Base-by-base conservation (phyloP, 2,797 vertebrate species). In the Pyrocephalus nanus region DNA sequence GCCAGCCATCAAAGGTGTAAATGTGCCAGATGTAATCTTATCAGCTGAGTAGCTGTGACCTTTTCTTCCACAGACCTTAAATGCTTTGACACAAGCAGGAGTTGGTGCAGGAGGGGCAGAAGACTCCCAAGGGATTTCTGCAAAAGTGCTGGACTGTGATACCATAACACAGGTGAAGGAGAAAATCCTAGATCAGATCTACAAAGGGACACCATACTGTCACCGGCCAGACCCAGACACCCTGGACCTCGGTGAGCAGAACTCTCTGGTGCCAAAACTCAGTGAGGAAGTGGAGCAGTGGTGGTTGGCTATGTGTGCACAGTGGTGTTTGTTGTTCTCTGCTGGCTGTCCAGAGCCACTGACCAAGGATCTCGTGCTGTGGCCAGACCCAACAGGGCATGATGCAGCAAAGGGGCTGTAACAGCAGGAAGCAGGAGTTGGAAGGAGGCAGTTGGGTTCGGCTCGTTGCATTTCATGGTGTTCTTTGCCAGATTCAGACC, bases 121-220 rank as follows among this genome's bases (percentile, higher is more conserved):
- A 75, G 99, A 99, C 80, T 97, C 97, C 36, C 99, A 99, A 92
- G 98, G 99, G 1, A 94, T 99, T 48, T 98, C 98, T 8, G 98
- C 98, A 6, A 99, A 99, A 96, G 98, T 99, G 47, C 95, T 99
- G 60, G 99, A 99, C 97, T 99, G 98, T 92, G 99, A 99, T 96
- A 99, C 99, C 95, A 99, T 99, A 97, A 99, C 98, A 11, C 99
- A 99, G 95, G 99, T 99, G 96, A 99, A 99, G 95, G 99, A 99
- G 97, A 99, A 99, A 97, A 98, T 99, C 95, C 97, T 99, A 60
- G 99, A 99, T 88, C 99, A 99, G 97, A 98, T 99, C 85, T 99
- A 98, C 92, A 99, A 99, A 96, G 98, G 99, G 93, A 98, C 98
- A 1, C 98, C 99, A 12, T 99, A 98, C 92, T 98, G 98, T 93